Evolutionary conservation across 1,140 invertebrate genomes (phyloP), one percentile per base, ranked within the genome.

Genomic region (Stegodyphus dumicola): DNA sequence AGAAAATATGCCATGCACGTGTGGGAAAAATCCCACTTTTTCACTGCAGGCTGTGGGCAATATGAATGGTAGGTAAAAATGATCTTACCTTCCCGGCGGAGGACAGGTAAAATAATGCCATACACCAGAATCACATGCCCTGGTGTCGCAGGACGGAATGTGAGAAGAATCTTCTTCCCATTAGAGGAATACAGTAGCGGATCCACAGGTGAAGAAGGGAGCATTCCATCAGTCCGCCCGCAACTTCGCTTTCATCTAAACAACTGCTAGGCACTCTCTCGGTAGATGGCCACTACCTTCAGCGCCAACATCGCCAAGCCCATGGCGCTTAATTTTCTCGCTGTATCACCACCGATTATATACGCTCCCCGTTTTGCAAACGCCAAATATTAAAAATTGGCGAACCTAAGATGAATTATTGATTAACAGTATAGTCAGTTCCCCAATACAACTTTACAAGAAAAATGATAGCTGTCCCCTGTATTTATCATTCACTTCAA

Each of bases 81-180:
- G 65, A 33, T 15, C 76, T 76, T 69, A 87, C 86, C 86, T 87
- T 87, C 67, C 86, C 86, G 18, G 86, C 86, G 13, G 86, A 87
- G 56, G 86, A 87, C 15, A 87, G 79, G 74, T 87, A 87, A 56
- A 87, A 87, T 60, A 87, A 75, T 77, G 86, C 86, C 86, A 87
- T 87, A 77, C 81, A 84, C 81, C 49, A 69, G 81, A 69, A 60
- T 77, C 81, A 84, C 81, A 84, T 84, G 81, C 76, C 81, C 81
- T 84, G 71, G 74, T 53, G 52, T 56, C 18, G 51, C 81, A 84
- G 81, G 81, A 84, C 81, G 74, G 67, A 52, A 84, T 15, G 15
- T 15, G 5, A 74, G 56, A 60, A 73, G 56, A 60, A 64, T 49
- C 17, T 75, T 65, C 69, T 83, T 52, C n/a, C 71, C 67, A 60